These are phyloP conservation scores for Idaea aversata DNA, from an alignment of 2,888 invertebrate species.

Conservation along the genomic window DNA sequence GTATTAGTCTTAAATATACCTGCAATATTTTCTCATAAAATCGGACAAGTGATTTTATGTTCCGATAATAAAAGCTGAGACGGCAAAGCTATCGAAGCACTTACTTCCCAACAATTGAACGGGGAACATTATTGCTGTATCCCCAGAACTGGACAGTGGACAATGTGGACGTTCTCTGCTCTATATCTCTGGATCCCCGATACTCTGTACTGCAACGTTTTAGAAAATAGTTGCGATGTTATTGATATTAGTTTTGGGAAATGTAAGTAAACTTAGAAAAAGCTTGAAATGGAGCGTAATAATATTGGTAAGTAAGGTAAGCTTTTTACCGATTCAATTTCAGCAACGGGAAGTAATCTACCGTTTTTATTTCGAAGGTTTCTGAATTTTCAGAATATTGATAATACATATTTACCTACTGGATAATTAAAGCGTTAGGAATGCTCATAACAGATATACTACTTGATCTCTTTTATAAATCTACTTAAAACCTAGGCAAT, in stretches of 20 bases:
- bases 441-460: too few species aligned
- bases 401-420: too few species aligned
- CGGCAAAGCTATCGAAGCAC: conserved; percentile 44
- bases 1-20: too few species aligned
- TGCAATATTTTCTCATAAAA: conserved; percentile 15
- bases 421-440: too few species aligned
- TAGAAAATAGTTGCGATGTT: conserved; percentile 9
- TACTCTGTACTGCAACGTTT: conserved; percentile 20
- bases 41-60: conserved; percentile 31
- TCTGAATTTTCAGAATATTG: neutral
- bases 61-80: conserved; percentile 38
- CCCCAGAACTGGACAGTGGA: conserved; percentile 51
- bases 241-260: neutral
- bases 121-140: conserved; percentile 52
- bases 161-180: neutral
- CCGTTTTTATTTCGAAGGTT: neutral
- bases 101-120: conserved; percentile 70
- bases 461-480: too few species aligned
- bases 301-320: neutral
- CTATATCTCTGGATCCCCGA: conserved; percentile 12
- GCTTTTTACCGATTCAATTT: neutral
- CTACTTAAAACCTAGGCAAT: too few species aligned
- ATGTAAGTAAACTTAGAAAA: neutral
- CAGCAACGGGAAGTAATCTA: neutral
- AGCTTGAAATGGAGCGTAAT: neutral